Base-by-base conservation (phyloP, 2,113 vertebrate species). In the Bothrops jararaca region DNA sequence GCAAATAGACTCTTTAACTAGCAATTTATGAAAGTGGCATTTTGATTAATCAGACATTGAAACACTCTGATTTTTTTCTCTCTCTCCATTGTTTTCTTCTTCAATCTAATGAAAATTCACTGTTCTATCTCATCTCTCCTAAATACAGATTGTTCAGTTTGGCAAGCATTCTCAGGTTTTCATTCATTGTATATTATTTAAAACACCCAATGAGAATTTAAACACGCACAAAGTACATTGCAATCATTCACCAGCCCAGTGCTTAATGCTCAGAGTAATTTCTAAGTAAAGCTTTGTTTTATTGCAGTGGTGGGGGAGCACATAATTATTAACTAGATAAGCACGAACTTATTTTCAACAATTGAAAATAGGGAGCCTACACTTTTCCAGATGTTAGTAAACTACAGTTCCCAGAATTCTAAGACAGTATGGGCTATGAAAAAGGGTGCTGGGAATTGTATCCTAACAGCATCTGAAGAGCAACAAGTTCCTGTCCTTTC, bases 31-130 rank as follows among this genome's bases (percentile, higher is more conserved):
- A 34, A 92, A 90, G 92, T 86, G 88, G 74, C 92, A 86, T 90
- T 92, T 92, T 89, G 22, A 92, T 90, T 60, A 90, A 92, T 92
- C 88, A 60, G 88, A 39, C 88, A 86, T 86, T 90, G 53, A 86
- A 85, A 85, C 6, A 5, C 57, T 42, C 88, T 23, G 88, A 57
- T 48, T 12, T 85, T 18, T n/a, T 15, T 20, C 86, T 50, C 42
- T 80, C 69, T 80, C 50, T 54, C 48, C n/a, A 34, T 88, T 54
- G 54, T 54, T 20, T 45, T 45, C 53, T 86, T 52, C 54, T 26
- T 3, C 22, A 48, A 60, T 18, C 74, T 60, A 90, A 90, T 60
- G 52, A 52, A 52, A 86, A 50, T 6, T 58, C 18, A 3, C 2
- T n/a, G 26, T 48, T 48, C 60, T n/a, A 5, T 39, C 9, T 8